phyloP scores from a whole-genome alignment of 2,797 vertebrate genomes.

The Macroramphosus scolopax region DNA sequence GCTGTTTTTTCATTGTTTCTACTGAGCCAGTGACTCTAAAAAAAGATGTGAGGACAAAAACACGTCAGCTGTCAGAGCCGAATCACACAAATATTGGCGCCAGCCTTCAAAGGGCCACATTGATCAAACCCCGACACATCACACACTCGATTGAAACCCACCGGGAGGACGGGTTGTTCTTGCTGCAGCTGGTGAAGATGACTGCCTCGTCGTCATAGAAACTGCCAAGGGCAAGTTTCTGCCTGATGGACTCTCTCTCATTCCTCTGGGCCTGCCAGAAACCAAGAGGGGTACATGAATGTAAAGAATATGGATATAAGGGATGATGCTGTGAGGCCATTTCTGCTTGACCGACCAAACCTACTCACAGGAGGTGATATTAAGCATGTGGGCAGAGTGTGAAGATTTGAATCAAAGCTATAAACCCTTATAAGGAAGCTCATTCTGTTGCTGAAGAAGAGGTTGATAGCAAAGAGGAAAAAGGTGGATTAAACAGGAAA shows the following conservation, averaged over 20 bases:
- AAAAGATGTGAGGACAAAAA: constrained; percentile 7
- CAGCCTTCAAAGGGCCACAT: constrained; percentile 21
- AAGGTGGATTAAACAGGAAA: too few species aligned
- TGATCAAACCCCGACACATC: constrained; percentile 40
- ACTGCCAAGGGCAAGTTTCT: constrained; percentile 97
- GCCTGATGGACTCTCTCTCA: constrained; percentile 96
- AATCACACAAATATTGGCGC: constrained; percentile 14
- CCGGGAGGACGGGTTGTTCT: constrained; percentile 89
- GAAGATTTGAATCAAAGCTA: constrained; percentile 12
- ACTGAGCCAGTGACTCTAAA: background rate
- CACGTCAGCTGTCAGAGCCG: background rate
- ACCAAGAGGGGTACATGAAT: constrained; percentile 22
- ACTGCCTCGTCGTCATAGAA: constrained; percentile 98
- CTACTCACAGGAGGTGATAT: background rate
- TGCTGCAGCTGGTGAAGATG: constrained; percentile 94
- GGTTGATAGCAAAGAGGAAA: too few species aligned
- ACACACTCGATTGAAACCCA: constrained; percentile 64
- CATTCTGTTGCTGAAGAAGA: too few species aligned
- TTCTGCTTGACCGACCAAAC: constrained; percentile 11
- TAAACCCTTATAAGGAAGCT: too few species aligned
- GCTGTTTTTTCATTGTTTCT: too few species aligned
- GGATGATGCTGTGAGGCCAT: background rate
- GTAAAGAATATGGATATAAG: constrained; percentile 22
- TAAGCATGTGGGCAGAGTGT: background rate
- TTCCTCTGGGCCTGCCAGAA: constrained; percentile 91